Base-by-base conservation (phyloP, 1,140 invertebrate genomes). In the Vanessa tameamea region DNA sequence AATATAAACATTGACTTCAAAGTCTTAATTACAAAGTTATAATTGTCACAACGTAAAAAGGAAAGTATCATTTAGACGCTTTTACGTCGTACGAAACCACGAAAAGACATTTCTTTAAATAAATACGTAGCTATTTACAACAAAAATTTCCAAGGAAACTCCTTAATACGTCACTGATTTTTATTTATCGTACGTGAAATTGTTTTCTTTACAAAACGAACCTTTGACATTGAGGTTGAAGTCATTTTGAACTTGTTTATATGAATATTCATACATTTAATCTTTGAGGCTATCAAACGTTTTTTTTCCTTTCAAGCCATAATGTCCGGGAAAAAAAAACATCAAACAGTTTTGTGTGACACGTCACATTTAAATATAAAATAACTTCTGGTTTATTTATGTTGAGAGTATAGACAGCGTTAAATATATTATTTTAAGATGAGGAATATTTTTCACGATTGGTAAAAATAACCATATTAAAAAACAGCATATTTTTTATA, bases 231-330 rank as follows among this genome's bases (percentile, higher is more conserved):
- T 57, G 11, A 12, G 57, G 23, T 61, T 61, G 15, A 12, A 37
- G 12, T 61, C 57, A 61, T 61, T 61, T 61, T 61, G 57, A 37
- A 37, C 12, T 31, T 61, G 23, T 61, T 69, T 55, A 6, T 23
- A 59, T 57, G 66, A 69, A 69, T 69, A 69, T 69, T 69, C 66
- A 61, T 69, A 47, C 53, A 43, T 61, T 61, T 57, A 57, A 61
- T 61, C 55, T 61, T 48, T 48, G 16, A 69, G 6, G 43, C 47
- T 61, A 61, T 59, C 23, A 69, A 69, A 57, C 53, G 53, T 14
- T 57, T 26, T 57, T 20, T 57, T 57, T 57, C 9, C 20, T 57
- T 57, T 57, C 53, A 57, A 26, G 23, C 23, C 12, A 57, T 26
- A 13, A 57, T 57, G 53, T 57, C 15, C 51, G 15, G 20, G 16